phyloP scores from a whole-genome alignment of 1,140 invertebrate genomes.

The Apis laboriosa region DNA sequence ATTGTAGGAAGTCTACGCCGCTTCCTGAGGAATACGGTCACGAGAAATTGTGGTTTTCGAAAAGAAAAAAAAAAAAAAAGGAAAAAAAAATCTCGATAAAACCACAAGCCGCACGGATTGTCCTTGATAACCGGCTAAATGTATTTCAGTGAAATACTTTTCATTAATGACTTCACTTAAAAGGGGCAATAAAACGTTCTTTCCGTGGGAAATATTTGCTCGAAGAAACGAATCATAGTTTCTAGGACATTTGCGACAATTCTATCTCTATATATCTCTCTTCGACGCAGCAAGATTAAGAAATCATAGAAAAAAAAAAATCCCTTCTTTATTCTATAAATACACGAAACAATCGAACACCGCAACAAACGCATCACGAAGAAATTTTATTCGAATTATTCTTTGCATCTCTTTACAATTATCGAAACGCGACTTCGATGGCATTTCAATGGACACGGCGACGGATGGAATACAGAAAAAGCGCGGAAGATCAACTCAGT shows the following conservation, averaged over 20 bases:
- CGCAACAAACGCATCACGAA: neutral
- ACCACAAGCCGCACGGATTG: slow-evolving; percentile 39
- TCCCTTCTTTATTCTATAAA: neutral
- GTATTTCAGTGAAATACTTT: slow-evolving; percentile 42
- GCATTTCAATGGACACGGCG: slow-evolving; percentile 23
- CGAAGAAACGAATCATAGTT: neutral
- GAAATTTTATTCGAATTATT: neutral
- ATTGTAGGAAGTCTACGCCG: slow-evolving; percentile 1
- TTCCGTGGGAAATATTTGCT: slow-evolving; percentile 22
- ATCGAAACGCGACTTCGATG: slow-evolving; percentile 26
- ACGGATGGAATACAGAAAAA: neutral
- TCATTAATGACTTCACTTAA: slow-evolving; percentile 8
- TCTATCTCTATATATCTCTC: too few species aligned
- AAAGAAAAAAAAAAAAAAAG: too few species aligned
- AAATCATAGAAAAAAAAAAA: neutral
- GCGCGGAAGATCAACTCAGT: too few species aligned
- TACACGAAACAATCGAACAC: neutral
- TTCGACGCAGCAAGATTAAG: too few species aligned
- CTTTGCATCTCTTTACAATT: neutral
- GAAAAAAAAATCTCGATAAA: slow-evolving; percentile 33
- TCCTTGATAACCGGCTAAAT: slow-evolving; percentile 34
- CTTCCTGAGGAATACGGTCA: slow-evolving; percentile 29
- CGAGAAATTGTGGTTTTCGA: slow-evolving; percentile 32
- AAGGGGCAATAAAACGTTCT: slow-evolving; percentile 17
- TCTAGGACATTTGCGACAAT: neutral